Base-by-base conservation (phyloP, 2,888 invertebrate genomes). In the Itoplectis maculator region DNA sequence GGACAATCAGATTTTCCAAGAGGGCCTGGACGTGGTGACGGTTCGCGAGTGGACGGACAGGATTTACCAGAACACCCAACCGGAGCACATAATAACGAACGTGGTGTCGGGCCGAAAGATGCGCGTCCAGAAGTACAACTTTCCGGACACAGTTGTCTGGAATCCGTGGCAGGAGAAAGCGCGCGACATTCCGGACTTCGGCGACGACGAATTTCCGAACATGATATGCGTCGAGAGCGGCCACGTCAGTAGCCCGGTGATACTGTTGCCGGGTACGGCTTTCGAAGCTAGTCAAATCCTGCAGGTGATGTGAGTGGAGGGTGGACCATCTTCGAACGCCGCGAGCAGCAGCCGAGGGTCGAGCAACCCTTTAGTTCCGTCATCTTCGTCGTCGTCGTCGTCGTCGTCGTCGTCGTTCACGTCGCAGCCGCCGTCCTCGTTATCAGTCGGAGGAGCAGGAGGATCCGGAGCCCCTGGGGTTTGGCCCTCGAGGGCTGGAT, bases 151-250 rank as follows among this genome's bases (percentile, higher is more conserved):
- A 94, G 99, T 99, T 86, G 95, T 99, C 86, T 99, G 99, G 99
- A 99, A 99, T 94, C 99, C 99, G 0, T 99, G 99, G 99, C 94
- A 96, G 86, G 98, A 98, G 89, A 97, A 97, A 93, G 98, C 98
- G 35, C 96, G 97, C 89, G 97, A 97, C 92, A 97, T 98, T 94
- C 95, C 96, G 2, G 99, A 99, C 93, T 98, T 99, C 93, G 98
- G 98, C n/a, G 98, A 98, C 93, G 98, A 98, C 90, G 98, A 99
- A 93, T 99, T 97, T 93, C 97, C 97, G 9, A 97, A 97, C 93
- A 98, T 99, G 98, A 95, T 99, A 87, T 99, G 99, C 93, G 97
- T 99, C 83, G 99, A 99, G 94, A 96, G 98, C 81, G 98, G 98
- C 35, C 96, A 97, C 89, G 98, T 98, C 23, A 96, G 97, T 86